Conservation (phyloP, 2,113 vertebrate genomes). For the Corythornis cristatus region DNA sequence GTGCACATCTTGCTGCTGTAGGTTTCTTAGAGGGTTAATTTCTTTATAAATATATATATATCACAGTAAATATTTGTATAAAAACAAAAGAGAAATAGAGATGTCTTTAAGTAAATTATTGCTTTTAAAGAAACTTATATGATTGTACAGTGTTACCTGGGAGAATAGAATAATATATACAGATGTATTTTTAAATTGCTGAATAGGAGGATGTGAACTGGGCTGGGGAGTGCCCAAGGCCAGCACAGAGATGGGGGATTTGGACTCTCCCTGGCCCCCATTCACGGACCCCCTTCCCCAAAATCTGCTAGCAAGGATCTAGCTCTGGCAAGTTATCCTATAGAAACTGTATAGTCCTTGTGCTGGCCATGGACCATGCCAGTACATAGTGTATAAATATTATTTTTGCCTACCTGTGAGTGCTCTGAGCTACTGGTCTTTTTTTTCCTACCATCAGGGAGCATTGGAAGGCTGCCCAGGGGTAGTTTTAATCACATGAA, state of each 20-base stretch:
- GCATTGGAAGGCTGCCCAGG: not conserved
- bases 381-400: constrained; percentile 48
- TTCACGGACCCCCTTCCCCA: not conserved
- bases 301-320: not conserved
- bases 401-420: constrained; percentile 59
- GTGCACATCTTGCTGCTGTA: constrained; percentile 68
- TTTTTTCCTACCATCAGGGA: not conserved
- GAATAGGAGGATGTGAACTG: constrained; percentile 11
- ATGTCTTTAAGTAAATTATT: constrained; percentile 74
- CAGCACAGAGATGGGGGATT: not conserved
- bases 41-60: constrained; percentile 57
- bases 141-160: constrained; percentile 71
- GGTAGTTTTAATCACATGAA: not conserved
- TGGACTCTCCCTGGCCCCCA: not conserved
- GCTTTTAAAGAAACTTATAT: constrained; percentile 71
- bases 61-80: constrained; percentile 75
- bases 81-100: constrained; percentile 46
- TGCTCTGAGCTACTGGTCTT: constrained; percentile 18
- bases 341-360: constrained; percentile 50
- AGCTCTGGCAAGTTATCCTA: not conserved
- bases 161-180: constrained; percentile 71
- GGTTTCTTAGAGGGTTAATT: constrained; percentile 63
- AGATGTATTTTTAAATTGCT: constrained; percentile 65
- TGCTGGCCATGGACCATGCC: constrained; percentile 17
- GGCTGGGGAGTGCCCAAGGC: not conserved